A percentile compares a stretch with the other conserved stretches of the same genome.
These are phyloP conservation scores for Epinotia brunnichana DNA, from an alignment of 2,888 invertebrate species.

Conservation along the genomic window DNA sequence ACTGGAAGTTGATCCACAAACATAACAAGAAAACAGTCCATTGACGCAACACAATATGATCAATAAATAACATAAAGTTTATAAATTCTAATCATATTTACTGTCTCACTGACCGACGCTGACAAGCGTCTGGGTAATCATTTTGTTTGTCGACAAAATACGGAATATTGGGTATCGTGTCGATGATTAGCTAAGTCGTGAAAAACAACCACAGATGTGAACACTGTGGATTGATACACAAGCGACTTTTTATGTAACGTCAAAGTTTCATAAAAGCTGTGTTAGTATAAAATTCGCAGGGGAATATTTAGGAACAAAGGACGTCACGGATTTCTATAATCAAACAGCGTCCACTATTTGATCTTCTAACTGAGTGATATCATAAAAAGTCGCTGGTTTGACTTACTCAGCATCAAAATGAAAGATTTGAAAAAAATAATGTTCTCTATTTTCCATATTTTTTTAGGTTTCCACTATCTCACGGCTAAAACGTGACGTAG, in stretches of 20 bases:
- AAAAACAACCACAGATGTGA: slow-evolving; percentile 16
- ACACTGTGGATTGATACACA: slow-evolving; percentile 4
- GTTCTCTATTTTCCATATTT: no score
- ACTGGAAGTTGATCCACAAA: background rate
- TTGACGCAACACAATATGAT: background rate
- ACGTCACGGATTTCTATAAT: no score
- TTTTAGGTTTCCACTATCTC: no score
- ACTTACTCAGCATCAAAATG: no score
- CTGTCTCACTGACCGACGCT: background rate
- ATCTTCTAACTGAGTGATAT: no score
- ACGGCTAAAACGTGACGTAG: no score
- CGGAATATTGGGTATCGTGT: slow-evolving; percentile 29
- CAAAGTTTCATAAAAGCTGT: background rate
- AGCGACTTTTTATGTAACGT: background rate
- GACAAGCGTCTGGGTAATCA: background rate
- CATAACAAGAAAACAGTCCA: background rate
- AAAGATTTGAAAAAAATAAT: no score
- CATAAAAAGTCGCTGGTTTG: no score
- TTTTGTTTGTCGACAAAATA: background rate
- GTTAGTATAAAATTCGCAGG: background rate
- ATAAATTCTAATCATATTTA: background rate
- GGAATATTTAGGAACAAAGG: no score
- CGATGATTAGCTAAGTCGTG: slow-evolving; percentile 10
- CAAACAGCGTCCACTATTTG: no score
- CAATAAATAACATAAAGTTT: background rate